Percentiles rank a stretch among this genome's conserved stretches.
phyloP scores from a whole-genome alignment of 2,888 invertebrate genomes.

The Poecilus cupreus region DNA sequence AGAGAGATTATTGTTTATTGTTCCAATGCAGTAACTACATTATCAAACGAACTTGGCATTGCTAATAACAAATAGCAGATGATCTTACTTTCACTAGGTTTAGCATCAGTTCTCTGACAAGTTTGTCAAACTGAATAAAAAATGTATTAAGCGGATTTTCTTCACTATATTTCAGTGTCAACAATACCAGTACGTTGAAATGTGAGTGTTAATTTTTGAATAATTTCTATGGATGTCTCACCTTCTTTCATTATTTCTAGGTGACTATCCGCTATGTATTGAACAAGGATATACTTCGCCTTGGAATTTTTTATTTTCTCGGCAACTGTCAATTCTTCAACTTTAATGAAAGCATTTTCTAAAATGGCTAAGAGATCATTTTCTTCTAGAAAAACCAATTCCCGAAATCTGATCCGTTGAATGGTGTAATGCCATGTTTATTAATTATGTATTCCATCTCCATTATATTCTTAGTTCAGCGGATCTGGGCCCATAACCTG shows the following conservation, averaged over 20 bases:
- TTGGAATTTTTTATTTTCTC: neutral
- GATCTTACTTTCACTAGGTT: no score
- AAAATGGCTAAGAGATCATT: no score
- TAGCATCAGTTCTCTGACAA: no score
- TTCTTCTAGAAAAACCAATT: no score
- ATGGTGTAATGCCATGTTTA: neutral
- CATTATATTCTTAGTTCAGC: no score
- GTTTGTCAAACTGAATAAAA: no score
- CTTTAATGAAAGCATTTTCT: neutral
- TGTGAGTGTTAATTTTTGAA: neutral
- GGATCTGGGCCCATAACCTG: no score
- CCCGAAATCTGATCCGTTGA: neutral
- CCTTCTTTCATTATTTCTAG: no score
- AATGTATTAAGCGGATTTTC: neutral
- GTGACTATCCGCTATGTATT: no score
- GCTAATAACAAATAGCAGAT: no score
- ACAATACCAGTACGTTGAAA: neutral
- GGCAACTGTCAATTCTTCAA: neutral
- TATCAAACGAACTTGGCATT: constrained; percentile 65
- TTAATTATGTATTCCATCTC: neutral
- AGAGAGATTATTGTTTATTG: constrained; percentile 28
- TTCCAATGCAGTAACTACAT: constrained; percentile 67
- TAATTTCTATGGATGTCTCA: neutral
- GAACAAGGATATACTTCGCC: no score
- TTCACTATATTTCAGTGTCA: neutral